phyloP scores from a whole-genome alignment of 2,888 invertebrate genomes.

The Oligia fasciuncula region DNA sequence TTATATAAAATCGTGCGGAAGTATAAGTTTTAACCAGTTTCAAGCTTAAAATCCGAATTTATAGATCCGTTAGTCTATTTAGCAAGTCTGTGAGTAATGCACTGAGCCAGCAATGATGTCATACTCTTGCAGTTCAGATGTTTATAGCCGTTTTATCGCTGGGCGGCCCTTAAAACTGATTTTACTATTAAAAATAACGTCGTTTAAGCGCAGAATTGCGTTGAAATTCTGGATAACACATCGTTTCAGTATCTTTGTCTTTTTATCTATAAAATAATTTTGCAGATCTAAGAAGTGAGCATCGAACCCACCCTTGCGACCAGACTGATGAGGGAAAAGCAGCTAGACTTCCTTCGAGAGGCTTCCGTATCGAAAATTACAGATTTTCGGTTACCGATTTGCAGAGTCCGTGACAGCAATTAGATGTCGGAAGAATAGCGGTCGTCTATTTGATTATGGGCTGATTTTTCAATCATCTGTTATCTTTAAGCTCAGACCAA shows the following conservation, averaged over 20 bases:
- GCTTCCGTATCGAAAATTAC: no score
- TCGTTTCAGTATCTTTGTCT: neutral
- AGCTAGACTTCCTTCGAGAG: neutral
- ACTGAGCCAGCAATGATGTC: constrained; percentile 40
- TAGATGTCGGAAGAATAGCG: no score
- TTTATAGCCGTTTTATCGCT: constrained; percentile 46
- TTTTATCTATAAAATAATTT: neutral
- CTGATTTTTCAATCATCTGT: no score
- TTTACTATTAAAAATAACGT: constrained; percentile 34
- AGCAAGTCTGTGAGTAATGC: constrained; percentile 34
- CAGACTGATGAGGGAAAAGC: neutral
- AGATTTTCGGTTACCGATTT: no score
- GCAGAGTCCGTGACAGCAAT: no score
- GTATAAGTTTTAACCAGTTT: constrained; percentile 19
- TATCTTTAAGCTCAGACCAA: no score
- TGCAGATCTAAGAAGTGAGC: neutral
- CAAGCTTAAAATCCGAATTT: neutral
- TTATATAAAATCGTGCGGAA: constrained; percentile 13
- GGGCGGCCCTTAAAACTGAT: neutral
- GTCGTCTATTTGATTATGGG: no score
- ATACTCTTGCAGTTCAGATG: constrained; percentile 33
- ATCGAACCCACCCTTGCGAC: neutral
- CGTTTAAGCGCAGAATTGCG: neutral
- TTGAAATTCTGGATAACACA: neutral
- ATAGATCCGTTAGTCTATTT: constrained; percentile 24